phyloP scores from a whole-genome alignment of 2,113 vertebrate species.

The Cheirogaleus medius region DNA sequence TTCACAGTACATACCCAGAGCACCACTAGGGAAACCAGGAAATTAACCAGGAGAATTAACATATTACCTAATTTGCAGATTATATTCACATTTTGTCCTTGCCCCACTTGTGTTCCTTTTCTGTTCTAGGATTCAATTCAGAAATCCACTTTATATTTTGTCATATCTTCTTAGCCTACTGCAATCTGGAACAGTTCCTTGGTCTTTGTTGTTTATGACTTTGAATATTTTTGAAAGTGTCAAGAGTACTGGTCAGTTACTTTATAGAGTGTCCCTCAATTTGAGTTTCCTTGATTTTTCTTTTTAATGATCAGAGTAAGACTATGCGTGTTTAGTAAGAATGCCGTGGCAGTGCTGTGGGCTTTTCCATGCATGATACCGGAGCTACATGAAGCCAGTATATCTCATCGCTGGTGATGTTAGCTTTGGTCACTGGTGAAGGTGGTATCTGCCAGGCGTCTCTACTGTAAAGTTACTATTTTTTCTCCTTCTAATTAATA shows the following conservation, averaged over 20 bases:
- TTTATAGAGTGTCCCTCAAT: not conserved
- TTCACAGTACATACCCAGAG: not conserved
- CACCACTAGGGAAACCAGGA: not conserved
- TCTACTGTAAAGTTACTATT: not conserved
- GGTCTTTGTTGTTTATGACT: not conserved
- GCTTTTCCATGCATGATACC: not conserved
- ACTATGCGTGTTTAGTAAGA: not conserved
- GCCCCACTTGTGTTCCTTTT: not conserved
- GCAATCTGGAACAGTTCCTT: not conserved
- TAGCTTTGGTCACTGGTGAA: not conserved
- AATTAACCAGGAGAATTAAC: not conserved
- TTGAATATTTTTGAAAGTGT: not conserved
- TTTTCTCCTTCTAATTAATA: not conserved
- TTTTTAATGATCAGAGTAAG: not conserved
- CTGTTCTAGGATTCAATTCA: not conserved
- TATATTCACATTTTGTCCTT: not conserved
- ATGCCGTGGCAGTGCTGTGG: not conserved
- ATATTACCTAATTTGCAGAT: not conserved
- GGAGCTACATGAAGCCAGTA: accelerated
- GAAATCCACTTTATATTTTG: not conserved
- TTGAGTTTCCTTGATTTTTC: not conserved
- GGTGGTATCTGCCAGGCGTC: not conserved
- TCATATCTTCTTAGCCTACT: not conserved
- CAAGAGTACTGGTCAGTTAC: not conserved
- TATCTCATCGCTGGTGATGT: not conserved